Evolutionary conservation across 2,113 vertebrate genomes (phyloP), one percentile per base, ranked within the genome.

Genomic region (Gulo gulo): DNA sequence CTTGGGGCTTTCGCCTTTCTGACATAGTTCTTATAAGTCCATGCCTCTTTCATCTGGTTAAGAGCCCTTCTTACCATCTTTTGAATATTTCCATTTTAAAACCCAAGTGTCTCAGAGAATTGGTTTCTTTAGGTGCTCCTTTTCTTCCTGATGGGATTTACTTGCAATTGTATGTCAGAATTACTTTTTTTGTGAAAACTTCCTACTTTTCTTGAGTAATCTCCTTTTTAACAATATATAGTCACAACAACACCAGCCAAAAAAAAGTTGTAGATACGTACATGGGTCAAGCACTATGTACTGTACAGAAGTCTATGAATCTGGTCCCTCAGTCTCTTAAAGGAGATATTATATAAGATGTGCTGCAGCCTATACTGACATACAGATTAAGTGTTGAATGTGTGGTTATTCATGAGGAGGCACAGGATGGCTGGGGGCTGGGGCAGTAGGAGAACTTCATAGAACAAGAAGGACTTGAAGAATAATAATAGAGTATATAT

Each of bases 81-180:
- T 79, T 73, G 65, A 98, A 93, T 94, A 96, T 95, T 98, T 95
- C 73, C 86, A 82, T 85, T 94, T 97, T 81, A 79, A 97, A 97
- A 96, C 73, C 26, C 31, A 82, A 93, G 31, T 65, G 83, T 96
- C 79, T 92, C 42, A 45, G 89, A 78, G 82, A 96, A 94, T 87
- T 87, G 23, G 36, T 61, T 91, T 92, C 81, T 85, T 95, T 50
- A 76, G 24, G 11, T 85, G 42, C 26, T 95, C 88, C 82, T 67
- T 97, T 96, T 95, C 73, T 73, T 74, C 82, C 24, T 86, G 82
- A 92, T 95, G 31, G 61, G 47, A 97, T 95, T 95, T 94, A 87
- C 80, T 94, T 89, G 90, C 57, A 95, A 80, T 90, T 91, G 26
- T 80, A 45, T 83, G 29, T 90, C 47, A 91, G 59, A 94, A 86